Evolutionary conservation across 64 coral and sea anemone species (phyloP), one percentile per base, ranked within the genome.

Genomic region (Stichodactyla helianthus): DNA sequence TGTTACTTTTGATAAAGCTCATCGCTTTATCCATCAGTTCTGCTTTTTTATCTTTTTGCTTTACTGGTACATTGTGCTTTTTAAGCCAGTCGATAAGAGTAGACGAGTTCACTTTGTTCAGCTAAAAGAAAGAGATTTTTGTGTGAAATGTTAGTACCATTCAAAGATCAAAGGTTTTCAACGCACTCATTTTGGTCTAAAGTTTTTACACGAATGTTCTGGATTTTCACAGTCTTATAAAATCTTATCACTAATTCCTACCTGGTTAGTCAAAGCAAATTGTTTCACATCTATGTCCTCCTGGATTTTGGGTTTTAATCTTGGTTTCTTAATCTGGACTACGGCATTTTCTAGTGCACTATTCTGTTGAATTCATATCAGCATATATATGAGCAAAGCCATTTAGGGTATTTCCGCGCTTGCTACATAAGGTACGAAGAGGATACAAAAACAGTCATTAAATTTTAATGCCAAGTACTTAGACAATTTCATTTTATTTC

Each of bases 41-140:
- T 82, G 64, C n/a, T 89, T 95, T 95, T 79, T 93, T 95, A 54
- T 95, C 94, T 80, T 95, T 95, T 16, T 90, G 88, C 77, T 83
- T 92, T 61, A 95, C 90, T 26, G 59, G 77, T 10, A 95, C 80
- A 56, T 86, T 84, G 35, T 70, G 79, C 78, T 95, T 82, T 59
- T 88, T 95, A 53, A 95, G 84, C 94, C 94, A 95, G 67, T 86
- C 62, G 11, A 83, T 76, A 50, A 95, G 77, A 10, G 94, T 95
- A 16, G 83, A 27, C 4, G 68, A 19, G 58, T 95, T 95, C 61
- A 90, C 84, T 77, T 93, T 95, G 78, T 83, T 74, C 55, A 95
- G 82, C 94, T 95, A 25, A 12, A 84, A 44, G 78, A 18, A 88
- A 86, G 17, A 44, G 70, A 18, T 31, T 27, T 74, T 9, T 17